Evolutionary conservation across 2,113 vertebrate species (phyloP).

Genomic region (Sardina pilchardus): DNA sequence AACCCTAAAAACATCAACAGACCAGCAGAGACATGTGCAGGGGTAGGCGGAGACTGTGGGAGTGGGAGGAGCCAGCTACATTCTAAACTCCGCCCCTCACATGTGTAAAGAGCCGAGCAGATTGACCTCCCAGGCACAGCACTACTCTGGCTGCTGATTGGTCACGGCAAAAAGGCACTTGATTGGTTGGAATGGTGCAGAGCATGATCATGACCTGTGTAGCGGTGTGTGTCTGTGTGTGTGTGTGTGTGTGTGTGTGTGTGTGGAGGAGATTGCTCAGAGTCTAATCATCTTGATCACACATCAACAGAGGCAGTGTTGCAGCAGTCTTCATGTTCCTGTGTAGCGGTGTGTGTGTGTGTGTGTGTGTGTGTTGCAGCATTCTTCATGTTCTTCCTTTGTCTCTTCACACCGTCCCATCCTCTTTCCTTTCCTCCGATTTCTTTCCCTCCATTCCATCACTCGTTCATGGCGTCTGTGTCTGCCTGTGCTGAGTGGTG

Average conservation of each 20-base stretch:
- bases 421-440: constrained; percentile 9
- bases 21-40: constrained; percentile 35
- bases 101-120: constrained; percentile 7
- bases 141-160: too few species aligned
- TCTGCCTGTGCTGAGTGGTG: constrained; percentile 14
- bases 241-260: constrained; percentile 25
- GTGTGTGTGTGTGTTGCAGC: constrained; percentile 40
- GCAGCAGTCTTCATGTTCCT: not conserved
- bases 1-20: constrained; percentile 52
- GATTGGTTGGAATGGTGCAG: constrained; percentile 22
- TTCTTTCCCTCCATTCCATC: constrained; percentile 11
- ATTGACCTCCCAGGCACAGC: constrained; percentile 9
- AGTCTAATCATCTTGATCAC: too few species aligned
- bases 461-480: constrained; percentile 49
- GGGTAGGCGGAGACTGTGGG: constrained; percentile 22
- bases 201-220: not conserved
- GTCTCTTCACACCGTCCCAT: not conserved
- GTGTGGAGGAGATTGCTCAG: not conserved
- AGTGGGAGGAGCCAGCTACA: not conserved
- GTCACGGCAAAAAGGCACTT: not conserved
- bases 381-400: not conserved
- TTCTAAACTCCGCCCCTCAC: constrained; percentile 8
- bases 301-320: too few species aligned
- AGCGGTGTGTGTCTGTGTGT: not conserved
- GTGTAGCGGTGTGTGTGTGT: constrained; percentile 42